Base-by-base conservation (phyloP, 2,888 invertebrate genomes). In the Bembecia ichneumoniformis region DNA sequence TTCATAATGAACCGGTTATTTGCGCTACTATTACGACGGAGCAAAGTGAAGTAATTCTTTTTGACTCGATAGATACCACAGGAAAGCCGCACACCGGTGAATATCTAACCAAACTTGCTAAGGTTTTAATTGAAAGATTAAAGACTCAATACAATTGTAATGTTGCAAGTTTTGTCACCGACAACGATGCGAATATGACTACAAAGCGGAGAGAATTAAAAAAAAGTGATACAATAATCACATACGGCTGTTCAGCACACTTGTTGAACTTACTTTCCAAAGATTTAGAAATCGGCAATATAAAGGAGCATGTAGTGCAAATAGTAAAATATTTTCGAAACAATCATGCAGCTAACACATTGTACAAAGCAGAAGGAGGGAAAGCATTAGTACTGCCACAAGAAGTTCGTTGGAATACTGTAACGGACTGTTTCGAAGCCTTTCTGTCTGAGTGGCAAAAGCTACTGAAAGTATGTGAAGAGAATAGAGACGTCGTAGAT, bases 401-500 rank as follows among this genome's bases (percentile, higher is more conserved):
- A 34, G 51, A 55, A 46, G 53, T 56, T 3, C 46, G 55, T 5
- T 55, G 53, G 51, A 55, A 56, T 35, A 53, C 49, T n/a, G n/a
- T n/a, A n/a, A 13, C 35, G 5, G 49, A 45, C 3, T 49, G 46
- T 35, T 36, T 49, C 11, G 46, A 45, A 35, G 17, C 34, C 3
- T 48, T 17, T 48, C n/a, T 48, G 15, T 11, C 43, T 10, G 43
- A 43, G 14, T 43, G 14, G 10, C 43, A 43, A 43, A 43, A 43
- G 13, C 7, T 43, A 7, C 13, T 43, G 5, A 43, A 43, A 43
- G 13, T 43, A 11, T 43, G 43, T 43, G 3, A 43, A n/a, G n/a
- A 43, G n/a, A 5, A 43, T 43, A 43, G 43, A 14, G 43, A 43
- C 7, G 5, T 5, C 5, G 13, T 43, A n/a, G 43, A 43, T 43